Base-by-base conservation (phyloP, 2,797 vertebrate species). In the Neostethus bicornis region DNA sequence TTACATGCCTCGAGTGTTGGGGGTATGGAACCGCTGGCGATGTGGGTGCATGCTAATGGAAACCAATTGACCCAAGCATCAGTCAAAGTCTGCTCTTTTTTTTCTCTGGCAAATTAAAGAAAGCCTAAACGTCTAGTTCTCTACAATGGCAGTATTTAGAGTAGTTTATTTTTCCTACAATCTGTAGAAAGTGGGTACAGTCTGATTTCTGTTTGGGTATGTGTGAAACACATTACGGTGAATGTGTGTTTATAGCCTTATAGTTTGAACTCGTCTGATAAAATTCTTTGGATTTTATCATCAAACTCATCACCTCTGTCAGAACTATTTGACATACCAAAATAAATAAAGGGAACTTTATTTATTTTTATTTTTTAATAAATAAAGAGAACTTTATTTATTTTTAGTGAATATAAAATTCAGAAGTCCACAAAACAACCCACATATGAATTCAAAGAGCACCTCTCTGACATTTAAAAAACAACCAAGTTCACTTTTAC, bases 211-310 rank as follows among this genome's bases (percentile, higher is more conserved):
- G 32, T 38, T 49, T 5, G 20, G 28, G 52, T 29, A 34, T 8
- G 29, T 12, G 19, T 4, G 24, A 54, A 24, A 23, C 46, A 35
- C 29, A 14, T 16, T 17, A 37, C 34, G 13, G 52, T 55, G 79
- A 29, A 68, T 77, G 60, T 60, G 32, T 80, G 75, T 73, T 71
- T 62, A 72, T 14, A 60, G 46, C 66, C 55, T 25, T 42, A 43
- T 46, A 70, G 38, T 44, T 43, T 72, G 71, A 76, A 59, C 65
- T 79, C 78, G 55, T 74, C 52, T 71, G 61, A 70, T 66, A 61
- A 63, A 19, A 60, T 50, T 0, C 17, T 57, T 80, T 73, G 53
- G 10, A 74, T 56, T 83, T 31, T 23, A 55, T 71, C 77, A n/a
- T n/a, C n/a, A n/a, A n/a, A n/a, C n/a, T n/a, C n/a, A n/a, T n/a